A percentile compares a stretch with the other conserved stretches of the same genome.
These are phyloP conservation scores for Elephantulus edwardii DNA, from an alignment of 2,113 vertebrate genomes.

Conservation along the genomic window DNA sequence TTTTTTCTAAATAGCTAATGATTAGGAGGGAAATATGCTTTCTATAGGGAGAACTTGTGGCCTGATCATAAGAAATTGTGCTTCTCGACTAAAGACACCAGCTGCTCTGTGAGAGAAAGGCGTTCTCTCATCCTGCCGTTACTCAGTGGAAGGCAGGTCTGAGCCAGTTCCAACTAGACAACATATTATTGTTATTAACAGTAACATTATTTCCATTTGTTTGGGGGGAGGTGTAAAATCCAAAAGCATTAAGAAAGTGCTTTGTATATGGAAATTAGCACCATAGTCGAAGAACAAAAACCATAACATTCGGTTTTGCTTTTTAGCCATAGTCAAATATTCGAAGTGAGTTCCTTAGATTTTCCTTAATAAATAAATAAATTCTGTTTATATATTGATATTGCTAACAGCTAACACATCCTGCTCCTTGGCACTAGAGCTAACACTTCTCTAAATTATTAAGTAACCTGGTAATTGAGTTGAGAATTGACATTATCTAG, in stretches of 20 bases:
- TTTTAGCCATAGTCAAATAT: neutral
- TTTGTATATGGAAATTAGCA: neutral
- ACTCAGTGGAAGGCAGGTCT: too few relatives aligned
- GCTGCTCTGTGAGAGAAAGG: too few relatives aligned
- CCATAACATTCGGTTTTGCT: neutral
- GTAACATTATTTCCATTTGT: too few relatives aligned
- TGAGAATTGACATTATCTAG: neutral
- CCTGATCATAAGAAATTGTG: too few relatives aligned
- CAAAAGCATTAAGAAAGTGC: neutral
- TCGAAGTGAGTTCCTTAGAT: neutral
- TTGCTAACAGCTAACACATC: neutral
- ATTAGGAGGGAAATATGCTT: neutral
- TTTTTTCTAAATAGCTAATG: conserved; percentile 7
- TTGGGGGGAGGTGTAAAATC: too few relatives aligned
- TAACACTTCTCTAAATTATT: conserved; percentile 39
- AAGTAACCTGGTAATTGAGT: neutral
- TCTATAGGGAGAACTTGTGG: too few relatives aligned
- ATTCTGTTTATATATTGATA: neutral
- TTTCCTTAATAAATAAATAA: neutral
- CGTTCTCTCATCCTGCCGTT: too few relatives aligned
- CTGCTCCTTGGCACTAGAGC: neutral
- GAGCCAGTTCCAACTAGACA: too few relatives aligned
- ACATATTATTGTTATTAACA: too few relatives aligned
- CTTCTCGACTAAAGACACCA: too few relatives aligned
- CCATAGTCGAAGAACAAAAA: neutral